phyloP scores from a whole-genome alignment of 2,797 vertebrate species.

The Bradypus variegatus region DNA sequence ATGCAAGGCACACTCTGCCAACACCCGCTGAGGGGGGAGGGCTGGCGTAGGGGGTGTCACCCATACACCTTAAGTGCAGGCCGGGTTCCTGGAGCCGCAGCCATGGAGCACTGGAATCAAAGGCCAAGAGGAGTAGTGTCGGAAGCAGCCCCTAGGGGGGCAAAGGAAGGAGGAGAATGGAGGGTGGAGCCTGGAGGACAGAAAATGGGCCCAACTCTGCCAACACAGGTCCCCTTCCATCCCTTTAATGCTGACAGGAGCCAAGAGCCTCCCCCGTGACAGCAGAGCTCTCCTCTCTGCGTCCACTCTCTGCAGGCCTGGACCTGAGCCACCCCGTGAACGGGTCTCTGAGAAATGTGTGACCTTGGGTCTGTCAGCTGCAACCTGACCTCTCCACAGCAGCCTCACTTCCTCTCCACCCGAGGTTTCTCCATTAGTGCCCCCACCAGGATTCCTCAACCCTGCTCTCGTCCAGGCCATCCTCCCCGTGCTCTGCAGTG shows the following conservation, averaged over 20 bases:
- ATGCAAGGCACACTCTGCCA: not conserved
- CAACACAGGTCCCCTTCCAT: not conserved
- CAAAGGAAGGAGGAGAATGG: not conserved
- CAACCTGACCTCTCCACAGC: not conserved
- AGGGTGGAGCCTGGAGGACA: not conserved
- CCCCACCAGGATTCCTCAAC: not conserved
- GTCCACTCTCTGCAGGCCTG: not conserved
- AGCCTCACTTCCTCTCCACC: not conserved
- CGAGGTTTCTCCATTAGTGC: not conserved
- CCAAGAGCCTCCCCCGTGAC: not conserved
- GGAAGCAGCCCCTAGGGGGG: not conserved
- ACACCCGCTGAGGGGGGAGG: not conserved
- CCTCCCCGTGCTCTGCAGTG: not conserved
- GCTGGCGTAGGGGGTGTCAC: not conserved
- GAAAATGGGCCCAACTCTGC: not conserved
- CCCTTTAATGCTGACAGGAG: not conserved
- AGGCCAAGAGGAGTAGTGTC: not conserved
- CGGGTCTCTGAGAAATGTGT: not conserved
- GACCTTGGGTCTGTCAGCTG: not conserved
- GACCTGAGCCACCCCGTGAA: not conserved
- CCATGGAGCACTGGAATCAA: not conserved
- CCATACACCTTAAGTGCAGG: not conserved
- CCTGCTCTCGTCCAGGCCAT: not conserved
- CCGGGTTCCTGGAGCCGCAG: not conserved
- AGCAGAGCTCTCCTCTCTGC: not conserved